phyloP scores from a whole-genome alignment of 2,888 invertebrate genomes.

The Abrostola tripartita region DNA sequence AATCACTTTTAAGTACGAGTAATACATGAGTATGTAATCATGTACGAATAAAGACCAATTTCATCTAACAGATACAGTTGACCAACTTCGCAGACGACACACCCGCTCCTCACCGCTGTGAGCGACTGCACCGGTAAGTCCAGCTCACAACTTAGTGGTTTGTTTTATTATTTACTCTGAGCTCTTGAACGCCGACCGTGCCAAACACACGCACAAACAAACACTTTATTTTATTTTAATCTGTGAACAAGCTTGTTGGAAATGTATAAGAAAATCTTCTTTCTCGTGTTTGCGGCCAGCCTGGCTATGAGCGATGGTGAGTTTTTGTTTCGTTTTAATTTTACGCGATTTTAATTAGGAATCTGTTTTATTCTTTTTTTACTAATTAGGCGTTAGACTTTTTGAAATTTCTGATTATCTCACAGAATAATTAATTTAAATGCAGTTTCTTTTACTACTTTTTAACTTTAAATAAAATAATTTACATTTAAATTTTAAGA shows the following conservation, averaged over 20 bases:
- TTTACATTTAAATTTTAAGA: too few species aligned
- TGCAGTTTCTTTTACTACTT: not conserved
- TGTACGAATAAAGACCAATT: not conserved
- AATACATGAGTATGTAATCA: not conserved
- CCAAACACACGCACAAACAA: constrained; percentile 45
- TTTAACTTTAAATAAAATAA: too few species aligned
- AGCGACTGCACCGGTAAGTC: constrained; percentile 76
- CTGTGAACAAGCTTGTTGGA: constrained; percentile 36
- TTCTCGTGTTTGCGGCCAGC: constrained; percentile 65
- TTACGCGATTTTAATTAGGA: not conserved
- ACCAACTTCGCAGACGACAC: too few species aligned
- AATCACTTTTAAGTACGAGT: too few species aligned
- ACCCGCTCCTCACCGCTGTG: constrained; percentile 52
- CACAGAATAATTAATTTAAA: not conserved
- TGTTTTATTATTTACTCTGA: constrained; percentile 71
- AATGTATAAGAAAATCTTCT: constrained; percentile 68
- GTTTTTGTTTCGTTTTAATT: constrained; percentile 30
- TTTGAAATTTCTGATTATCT: too few species aligned
- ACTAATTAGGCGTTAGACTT: too few species aligned
- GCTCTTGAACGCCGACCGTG: constrained; percentile 53
- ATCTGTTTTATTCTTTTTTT: not conserved
- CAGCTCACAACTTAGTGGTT: constrained; percentile 66
- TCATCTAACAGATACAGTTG: not conserved
- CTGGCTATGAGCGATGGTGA: constrained; percentile 70
- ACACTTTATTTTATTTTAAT: constrained; percentile 9